Base-by-base conservation (phyloP, 2,113 vertebrate genomes). In the Indicator maculatus region DNA sequence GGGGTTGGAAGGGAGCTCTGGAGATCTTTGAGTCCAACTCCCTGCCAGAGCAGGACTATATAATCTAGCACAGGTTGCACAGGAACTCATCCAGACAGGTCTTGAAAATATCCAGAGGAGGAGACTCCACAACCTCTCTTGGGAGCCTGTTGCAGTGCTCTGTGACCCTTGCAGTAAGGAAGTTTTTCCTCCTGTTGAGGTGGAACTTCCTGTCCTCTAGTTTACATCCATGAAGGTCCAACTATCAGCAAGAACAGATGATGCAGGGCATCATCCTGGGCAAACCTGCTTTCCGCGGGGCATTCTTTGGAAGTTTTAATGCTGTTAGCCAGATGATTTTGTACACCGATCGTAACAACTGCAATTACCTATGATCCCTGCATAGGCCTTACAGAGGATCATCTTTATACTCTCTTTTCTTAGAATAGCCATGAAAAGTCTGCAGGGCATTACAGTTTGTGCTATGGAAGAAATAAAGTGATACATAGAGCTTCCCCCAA, bases 401-500 rank as follows among this genome's bases (percentile, higher is more conserved):
- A 44, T 59, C 16, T 14, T 71, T 71, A 44, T 8, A 67, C 11
- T 6, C 9, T 56, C 65, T 70, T 88, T 33, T 28, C 17, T 67
- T 70, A 81, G 27, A 84, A 61, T 5, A 47, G 15, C 41, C 26
- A n/a, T 69, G 52, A 67, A 78, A 87, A 73, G 8, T 33, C 27
- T 71, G 28, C 31, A 87, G 15, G 26, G 17, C 33, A 30, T 67
- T 78, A 14, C 21, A 55, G 27, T 44, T 86, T 3, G 18, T 58
- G 28, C 7, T 58, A 9, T 19, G 73, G 24, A 87, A 61, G 44
- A 2, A 86, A 60, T 28, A 36, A 75, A 81, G 28, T 13, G 3
- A 45, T 70, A 39, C 1, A 67, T 16, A 79, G 18, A 79, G 10
- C 3, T 6, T 12, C 7, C 6, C 1, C 1, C 3, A 0, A n/a